These are phyloP conservation scores for Stigmatopora argus DNA, from an alignment of 2,113 vertebrate genomes.

Conservation along the genomic window DNA sequence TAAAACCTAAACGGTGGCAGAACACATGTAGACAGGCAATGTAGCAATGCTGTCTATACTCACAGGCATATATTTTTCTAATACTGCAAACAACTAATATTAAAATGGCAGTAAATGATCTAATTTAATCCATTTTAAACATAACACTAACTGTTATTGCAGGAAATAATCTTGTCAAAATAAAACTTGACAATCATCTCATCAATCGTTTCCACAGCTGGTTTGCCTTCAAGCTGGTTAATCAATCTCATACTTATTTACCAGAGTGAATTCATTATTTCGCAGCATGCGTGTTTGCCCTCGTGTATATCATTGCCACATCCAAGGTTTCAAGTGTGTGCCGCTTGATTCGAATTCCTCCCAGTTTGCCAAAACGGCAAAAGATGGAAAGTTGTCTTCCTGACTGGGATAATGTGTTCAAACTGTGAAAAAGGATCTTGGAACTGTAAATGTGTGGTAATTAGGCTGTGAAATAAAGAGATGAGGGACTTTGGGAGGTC, in stretches of 20 bases:
- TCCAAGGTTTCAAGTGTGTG: constrained; percentile 15
- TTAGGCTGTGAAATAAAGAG: constrained; percentile 63
- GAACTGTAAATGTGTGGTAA: constrained; percentile 58
- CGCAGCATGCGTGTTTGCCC: constrained; percentile 14
- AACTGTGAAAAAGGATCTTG: constrained; percentile 50
- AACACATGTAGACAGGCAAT: no score
- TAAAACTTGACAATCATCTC: background rate
- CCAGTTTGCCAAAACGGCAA: constrained; percentile 31
- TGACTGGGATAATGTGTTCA: constrained; percentile 25
- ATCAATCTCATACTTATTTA: constrained; percentile 4
- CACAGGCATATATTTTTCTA: no score
- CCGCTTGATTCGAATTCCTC: constrained; percentile 4
- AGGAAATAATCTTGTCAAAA: background rate
- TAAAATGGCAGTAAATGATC: background rate
- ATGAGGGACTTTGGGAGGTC: constrained; percentile 44
- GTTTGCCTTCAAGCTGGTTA: constrained; percentile 2
- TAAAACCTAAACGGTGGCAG: no score
- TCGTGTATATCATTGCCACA: constrained; percentile 10
- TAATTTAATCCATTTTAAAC: no score
- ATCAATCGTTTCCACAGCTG: background rate
- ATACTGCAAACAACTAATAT: no score
- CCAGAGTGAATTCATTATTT: constrained; percentile 15
- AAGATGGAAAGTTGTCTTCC: constrained; percentile 49
- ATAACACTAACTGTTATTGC: background rate
- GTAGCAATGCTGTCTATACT: no score